Percentiles rank a stretch among this genome's conserved stretches.
Conservation (phyloP, 2,113 vertebrate species). For the Ctenomys sociabilis region DNA sequence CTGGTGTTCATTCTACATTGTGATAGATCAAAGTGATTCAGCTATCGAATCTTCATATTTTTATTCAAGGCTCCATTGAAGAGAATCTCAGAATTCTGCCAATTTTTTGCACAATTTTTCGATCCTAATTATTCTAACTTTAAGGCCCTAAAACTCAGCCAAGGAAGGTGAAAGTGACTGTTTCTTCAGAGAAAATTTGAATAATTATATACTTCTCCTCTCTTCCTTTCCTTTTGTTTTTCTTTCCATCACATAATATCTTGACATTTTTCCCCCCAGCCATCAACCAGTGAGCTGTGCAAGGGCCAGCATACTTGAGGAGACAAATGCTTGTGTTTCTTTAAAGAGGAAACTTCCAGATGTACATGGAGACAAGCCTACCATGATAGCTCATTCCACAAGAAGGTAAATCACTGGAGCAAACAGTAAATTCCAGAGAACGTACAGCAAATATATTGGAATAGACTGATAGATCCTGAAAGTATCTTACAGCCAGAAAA, state of each 20-base stretch:
- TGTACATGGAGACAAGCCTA: neutral
- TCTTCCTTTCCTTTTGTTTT: neutral
- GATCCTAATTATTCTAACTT: conserved; percentile 49
- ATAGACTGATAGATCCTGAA: conserved; percentile 18
- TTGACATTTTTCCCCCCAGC: neutral
- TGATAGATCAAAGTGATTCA: conserved; percentile 20
- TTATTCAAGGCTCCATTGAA: conserved; percentile 61
- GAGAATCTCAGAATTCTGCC: conserved; percentile 37
- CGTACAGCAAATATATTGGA: neutral
- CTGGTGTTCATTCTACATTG: conserved; percentile 41
- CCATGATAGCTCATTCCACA: neutral
- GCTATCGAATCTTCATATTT: conserved; percentile 49
- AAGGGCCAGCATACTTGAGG: neutral
- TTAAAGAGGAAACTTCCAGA: neutral
- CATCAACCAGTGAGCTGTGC: neutral
- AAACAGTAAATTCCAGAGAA: conserved; percentile 54
- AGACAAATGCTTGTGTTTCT: neutral
- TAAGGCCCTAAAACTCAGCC: neutral
- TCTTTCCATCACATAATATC: neutral
- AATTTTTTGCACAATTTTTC: conserved; percentile 49
- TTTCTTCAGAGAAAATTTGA: conserved; percentile 49
- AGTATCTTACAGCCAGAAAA: neutral
- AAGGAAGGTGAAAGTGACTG: conserved; percentile 1
- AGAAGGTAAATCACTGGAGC: neutral
- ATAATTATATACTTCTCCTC: conserved; percentile 22